A percentile compares a stretch with the other conserved stretches of the same genome.
Evolutionary conservation across 1,140 invertebrate species (phyloP).

Genomic region (Zaprionus taronus): DNA sequence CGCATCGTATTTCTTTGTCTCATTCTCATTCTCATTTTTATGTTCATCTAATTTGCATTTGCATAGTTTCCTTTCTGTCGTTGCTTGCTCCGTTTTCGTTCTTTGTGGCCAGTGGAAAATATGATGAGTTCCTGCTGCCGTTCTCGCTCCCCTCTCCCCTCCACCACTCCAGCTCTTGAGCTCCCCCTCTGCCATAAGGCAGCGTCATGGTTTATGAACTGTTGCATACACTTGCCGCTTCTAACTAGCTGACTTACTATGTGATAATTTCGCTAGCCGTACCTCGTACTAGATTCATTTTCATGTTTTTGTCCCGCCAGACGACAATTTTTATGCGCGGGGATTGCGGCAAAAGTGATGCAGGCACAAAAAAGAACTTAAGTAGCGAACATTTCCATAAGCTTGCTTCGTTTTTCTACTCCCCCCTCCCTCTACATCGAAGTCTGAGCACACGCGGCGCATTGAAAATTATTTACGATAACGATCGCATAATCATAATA

Average conservation of each 20-base stretch:
- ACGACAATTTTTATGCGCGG: conserved; percentile 36
- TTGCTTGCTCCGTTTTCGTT: conserved; percentile 16
- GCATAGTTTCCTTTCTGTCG: conserved; percentile 35
- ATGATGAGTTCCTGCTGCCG: conserved; percentile 44
- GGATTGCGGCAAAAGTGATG: conserved; percentile 32
- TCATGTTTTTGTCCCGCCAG: conserved; percentile 59
- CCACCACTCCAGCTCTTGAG: background rate
- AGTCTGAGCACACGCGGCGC: conserved; percentile 77
- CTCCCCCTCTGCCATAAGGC: background rate
- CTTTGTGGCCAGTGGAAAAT: conserved; percentile 43
- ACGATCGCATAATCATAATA: conserved; percentile 83
- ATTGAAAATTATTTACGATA: conserved; percentile 83
- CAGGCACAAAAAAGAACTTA: conserved; percentile 12
- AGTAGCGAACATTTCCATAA: conserved; percentile 65
- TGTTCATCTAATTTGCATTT: conserved; percentile 71
- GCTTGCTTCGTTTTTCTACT: background rate
- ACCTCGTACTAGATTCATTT: conserved; percentile 75
- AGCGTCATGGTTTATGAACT: conserved; percentile 69
- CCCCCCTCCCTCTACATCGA: conserved; percentile 37
- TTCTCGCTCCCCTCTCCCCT: background rate
- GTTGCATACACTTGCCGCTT: conserved; percentile 63
- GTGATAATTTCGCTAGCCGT: conserved; percentile 72
- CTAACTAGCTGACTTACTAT: conserved; percentile 80
- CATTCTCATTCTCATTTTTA: conserved; percentile 59
- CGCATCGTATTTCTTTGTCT: conserved; percentile 43